A percentile compares a stretch with the other conserved stretches of the same genome.
Evolutionary conservation across 2,888 invertebrate genomes (phyloP).

Genomic region (Nebria salina): DNA sequence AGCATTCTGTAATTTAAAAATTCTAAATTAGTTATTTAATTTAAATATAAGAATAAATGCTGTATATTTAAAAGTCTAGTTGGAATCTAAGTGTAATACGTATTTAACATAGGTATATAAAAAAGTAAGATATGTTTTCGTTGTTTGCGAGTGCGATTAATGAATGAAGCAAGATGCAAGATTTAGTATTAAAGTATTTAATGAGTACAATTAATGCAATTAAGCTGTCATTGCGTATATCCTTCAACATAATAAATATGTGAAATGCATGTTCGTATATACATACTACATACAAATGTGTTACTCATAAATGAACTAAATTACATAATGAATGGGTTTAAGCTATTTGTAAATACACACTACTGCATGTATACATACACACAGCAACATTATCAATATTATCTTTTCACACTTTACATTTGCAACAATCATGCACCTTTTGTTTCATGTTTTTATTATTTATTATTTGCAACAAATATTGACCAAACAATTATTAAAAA

Average conservation of each 20-base stretch:
- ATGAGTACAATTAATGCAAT: background rate
- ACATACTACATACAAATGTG: background rate
- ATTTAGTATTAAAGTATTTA: background rate
- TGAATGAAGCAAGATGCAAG: background rate
- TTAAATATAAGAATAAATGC: background rate
- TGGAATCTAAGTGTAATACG: no score
- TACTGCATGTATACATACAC: background rate
- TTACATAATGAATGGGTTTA: background rate
- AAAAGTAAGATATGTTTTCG: background rate
- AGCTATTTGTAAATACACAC: background rate
- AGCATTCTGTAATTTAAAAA: constrained; percentile 57
- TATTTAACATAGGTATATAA: background rate
- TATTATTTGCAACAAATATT: background rate
- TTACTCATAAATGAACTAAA: background rate
- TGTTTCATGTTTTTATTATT: background rate
- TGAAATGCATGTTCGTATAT: background rate
- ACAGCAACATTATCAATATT: background rate
- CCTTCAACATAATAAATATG: background rate
- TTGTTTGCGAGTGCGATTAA: background rate
- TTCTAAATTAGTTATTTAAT: constrained; percentile 15
- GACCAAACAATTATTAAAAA: no score
- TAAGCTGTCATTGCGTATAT: background rate
- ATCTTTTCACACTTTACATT: background rate
- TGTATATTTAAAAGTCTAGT: no score
- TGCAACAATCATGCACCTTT: background rate